Evolutionary conservation across 64 coral and sea anemone genomes (phyloP).

Genomic region (Montipora foliosa): DNA sequence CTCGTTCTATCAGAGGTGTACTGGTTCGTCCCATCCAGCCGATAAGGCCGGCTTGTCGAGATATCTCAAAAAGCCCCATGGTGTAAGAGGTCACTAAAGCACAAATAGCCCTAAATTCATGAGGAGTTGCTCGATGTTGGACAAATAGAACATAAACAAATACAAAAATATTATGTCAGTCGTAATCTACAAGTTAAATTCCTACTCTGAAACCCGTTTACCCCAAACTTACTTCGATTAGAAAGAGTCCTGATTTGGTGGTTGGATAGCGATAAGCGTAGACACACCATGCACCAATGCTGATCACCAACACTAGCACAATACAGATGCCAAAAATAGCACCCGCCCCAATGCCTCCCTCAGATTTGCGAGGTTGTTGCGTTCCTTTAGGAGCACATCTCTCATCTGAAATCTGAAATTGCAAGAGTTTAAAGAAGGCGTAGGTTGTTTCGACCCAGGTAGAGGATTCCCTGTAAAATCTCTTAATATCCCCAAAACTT

Average conservation of each 20-base stretch:
- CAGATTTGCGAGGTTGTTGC: background rate
- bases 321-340: constrained; percentile 40
- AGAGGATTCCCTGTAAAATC: background rate
- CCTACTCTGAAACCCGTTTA: too few relatives aligned
- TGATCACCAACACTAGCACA: constrained; percentile 46
- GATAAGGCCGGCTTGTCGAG: too few relatives aligned
- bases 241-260: constrained; percentile 52
- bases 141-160: too few relatives aligned
- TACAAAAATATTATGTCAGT: too few relatives aligned
- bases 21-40: too few relatives aligned
- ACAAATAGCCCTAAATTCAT: too few relatives aligned
- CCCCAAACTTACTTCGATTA: constrained; percentile 58
- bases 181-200: too few relatives aligned
- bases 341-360: constrained; percentile 22
- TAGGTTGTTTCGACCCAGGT: background rate
- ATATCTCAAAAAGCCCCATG: too few relatives aligned
- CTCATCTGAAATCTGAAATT: background rate
- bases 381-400: background rate
- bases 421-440: background rate
- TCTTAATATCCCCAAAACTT: too few relatives aligned
- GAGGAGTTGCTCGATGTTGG: too few relatives aligned
- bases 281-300: constrained; percentile 50
- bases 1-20: too few relatives aligned
- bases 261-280: constrained; percentile 68
- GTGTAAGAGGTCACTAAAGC: too few relatives aligned